Conservation (phyloP, 2,113 vertebrate species). For the Miniopterus natalensis region DNA sequence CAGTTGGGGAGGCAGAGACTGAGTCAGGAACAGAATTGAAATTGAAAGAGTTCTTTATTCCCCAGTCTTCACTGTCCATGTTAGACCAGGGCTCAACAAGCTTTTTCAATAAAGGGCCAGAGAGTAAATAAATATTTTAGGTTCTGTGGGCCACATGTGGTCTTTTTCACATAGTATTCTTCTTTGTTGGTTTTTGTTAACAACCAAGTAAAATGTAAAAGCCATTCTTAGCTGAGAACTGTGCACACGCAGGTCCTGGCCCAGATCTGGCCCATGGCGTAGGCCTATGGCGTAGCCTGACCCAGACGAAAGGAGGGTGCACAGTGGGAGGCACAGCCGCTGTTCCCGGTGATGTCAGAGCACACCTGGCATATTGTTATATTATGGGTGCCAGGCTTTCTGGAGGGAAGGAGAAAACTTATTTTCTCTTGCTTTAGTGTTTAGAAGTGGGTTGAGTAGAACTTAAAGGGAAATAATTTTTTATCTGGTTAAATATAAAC, state of each 20-base stretch:
- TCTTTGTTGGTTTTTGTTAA: background rate
- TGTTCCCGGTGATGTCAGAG: background rate
- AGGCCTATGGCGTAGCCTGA: rapidly evolving
- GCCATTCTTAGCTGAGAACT: background rate
- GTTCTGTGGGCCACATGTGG: background rate
- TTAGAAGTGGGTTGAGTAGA: background rate
- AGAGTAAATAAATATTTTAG: background rate
- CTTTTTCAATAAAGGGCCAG: background rate
- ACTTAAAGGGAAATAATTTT: background rate
- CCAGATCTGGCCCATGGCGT: rapidly evolving
- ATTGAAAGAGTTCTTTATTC: background rate
- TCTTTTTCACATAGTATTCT: background rate
- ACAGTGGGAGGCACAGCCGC: background rate
- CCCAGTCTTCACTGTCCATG: background rate
- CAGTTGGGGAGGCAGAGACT: background rate
- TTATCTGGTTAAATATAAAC: background rate
- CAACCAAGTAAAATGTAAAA: background rate
- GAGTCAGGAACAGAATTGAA: background rate
- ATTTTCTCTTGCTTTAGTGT: background rate
- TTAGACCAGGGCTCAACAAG: background rate
- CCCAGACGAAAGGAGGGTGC: rapidly evolving
- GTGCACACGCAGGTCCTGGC: background rate
- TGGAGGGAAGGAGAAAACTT: background rate
- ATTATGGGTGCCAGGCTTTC: rapidly evolving
- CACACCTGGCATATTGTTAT: rapidly evolving